phyloP scores from a whole-genome alignment of 2,797 vertebrate genomes.

The Tympanoctomys barrerae region DNA sequence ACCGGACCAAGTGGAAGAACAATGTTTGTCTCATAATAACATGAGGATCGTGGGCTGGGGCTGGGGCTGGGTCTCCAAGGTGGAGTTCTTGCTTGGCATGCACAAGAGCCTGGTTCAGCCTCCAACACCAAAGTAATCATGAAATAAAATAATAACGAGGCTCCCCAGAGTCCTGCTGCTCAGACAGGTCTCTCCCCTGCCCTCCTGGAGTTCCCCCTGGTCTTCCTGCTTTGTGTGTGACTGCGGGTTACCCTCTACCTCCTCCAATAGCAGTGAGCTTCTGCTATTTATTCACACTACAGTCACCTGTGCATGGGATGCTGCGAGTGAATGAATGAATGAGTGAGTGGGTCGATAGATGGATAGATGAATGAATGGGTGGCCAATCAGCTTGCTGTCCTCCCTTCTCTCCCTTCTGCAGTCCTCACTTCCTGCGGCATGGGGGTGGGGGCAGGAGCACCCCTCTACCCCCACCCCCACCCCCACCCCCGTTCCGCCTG shows the following conservation, averaged over 20 bases:
- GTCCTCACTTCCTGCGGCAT: not conserved
- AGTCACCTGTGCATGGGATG: accelerated
- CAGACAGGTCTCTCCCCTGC: not conserved
- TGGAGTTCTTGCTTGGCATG: not conserved
- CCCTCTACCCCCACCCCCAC: no score
- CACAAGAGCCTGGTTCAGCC: not conserved
- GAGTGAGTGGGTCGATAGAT: no score
- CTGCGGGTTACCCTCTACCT: not conserved
- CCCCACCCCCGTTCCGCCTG: accelerated
- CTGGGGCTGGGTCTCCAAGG: not conserved
- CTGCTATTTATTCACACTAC: no score
- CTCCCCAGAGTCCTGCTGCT: not conserved
- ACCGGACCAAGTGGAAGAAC: not conserved
- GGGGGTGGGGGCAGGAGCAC: accelerated
- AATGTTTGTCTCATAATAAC: accelerated
- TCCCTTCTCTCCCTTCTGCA: accelerated
- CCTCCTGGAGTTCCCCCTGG: not conserved
- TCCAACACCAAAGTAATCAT: not conserved
- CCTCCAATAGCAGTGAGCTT: not conserved
- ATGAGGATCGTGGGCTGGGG: not conserved
- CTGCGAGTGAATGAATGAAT: not conserved
- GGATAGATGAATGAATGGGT: no score
- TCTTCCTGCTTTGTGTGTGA: not conserved
- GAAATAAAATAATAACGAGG: not conserved
- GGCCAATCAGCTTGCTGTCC: not conserved